Evolutionary conservation across 64 coral and sea anemone genomes (phyloP).

Genomic region (Catalaphyllia jardinei): DNA sequence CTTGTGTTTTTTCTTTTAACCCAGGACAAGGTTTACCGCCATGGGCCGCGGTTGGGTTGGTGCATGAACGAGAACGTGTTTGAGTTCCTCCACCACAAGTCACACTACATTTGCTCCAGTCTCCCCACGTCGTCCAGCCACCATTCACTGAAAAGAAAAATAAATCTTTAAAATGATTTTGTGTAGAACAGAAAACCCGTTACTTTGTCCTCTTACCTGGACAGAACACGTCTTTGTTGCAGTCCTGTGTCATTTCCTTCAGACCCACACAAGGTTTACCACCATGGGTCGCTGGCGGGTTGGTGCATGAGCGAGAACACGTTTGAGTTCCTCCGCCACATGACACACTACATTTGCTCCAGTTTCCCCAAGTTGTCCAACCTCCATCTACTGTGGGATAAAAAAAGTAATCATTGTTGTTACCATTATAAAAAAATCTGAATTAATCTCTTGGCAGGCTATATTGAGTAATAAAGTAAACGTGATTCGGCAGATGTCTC

Average conservation of each 20-base stretch:
- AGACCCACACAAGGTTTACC: neutral
- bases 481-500: neutral
- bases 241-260: neutral
- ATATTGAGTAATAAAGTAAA: too few relatives aligned
- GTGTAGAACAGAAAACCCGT: too few relatives aligned
- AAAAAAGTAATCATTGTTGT: neutral
- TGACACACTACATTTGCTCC: neutral
- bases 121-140: neutral
- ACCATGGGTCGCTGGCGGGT: neutral
- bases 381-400: neutral
- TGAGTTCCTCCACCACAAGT: slow-evolving; percentile 12
- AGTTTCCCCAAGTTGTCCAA: slow-evolving; percentile 9
- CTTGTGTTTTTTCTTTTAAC: neutral
- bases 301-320: neutral
- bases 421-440: too few relatives aligned
- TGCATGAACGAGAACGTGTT: slow-evolving; percentile 11
- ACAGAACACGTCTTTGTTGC: neutral
- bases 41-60: neutral
- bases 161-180: too few relatives aligned
- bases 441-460: too few relatives aligned
- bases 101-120: slow-evolving; percentile 2
- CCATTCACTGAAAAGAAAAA: slow-evolving; percentile 2
- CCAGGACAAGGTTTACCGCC: neutral
- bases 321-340: neutral
- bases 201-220: neutral